phyloP scores from a whole-genome alignment of 92 coral and sea anemone genomes.

The Phenganax stokvisi region DNA sequence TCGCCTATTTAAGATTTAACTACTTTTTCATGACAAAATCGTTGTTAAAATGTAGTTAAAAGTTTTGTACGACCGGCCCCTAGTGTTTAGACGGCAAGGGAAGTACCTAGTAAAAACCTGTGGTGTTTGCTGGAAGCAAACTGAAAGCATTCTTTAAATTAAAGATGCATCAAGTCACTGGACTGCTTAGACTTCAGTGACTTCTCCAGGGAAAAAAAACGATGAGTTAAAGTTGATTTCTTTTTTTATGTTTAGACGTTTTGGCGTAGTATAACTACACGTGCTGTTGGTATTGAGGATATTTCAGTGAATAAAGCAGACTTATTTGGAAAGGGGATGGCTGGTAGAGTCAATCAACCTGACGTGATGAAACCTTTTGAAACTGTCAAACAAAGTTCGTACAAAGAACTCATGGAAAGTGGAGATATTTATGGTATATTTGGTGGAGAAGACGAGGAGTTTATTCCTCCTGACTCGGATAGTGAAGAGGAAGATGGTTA shows the following conservation, averaged over 20 bases:
- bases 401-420: slow-evolving; percentile 35
- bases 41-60: no score
- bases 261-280: slow-evolving; percentile 11
- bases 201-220: neutral
- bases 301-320: neutral
- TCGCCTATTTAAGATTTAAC: no score
- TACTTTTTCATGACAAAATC: no score
- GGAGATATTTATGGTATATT: slow-evolving; percentile 24
- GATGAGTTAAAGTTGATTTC: neutral
- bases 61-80: no score
- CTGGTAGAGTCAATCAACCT: neutral
- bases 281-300: slow-evolving; percentile 7
- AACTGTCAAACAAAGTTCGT: slow-evolving; percentile 23
- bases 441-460: slow-evolving; percentile 21
- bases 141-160: no score
- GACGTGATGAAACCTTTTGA: neutral
- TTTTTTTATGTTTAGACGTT: neutral
- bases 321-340: neutral
- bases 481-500: slow-evolving; percentile 11
- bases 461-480: slow-evolving; percentile 16
- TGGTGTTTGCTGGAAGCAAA: no score
- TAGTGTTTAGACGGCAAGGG: no score
- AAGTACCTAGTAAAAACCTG: no score
- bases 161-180: no score
- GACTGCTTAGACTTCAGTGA: no score